These are phyloP conservation scores for Caenorhabditis sp. DNA, from an alignment of 2,888 invertebrate genomes.

Conservation along the genomic window DNA sequence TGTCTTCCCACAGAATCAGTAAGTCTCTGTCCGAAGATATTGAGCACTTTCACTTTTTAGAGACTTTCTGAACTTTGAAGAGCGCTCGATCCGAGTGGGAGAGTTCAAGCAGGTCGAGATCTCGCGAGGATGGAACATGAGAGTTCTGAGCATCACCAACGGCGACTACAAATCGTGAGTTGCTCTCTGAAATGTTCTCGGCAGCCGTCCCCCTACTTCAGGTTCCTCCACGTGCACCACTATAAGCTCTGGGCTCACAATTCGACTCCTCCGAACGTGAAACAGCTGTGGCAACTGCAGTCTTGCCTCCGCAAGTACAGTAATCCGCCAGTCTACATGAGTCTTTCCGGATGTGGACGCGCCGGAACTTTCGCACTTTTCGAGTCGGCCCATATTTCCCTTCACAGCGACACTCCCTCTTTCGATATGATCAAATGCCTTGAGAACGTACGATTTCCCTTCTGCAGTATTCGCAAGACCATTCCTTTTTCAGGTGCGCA, in stretches of 20 bases:
- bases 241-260: constrained; percentile 57
- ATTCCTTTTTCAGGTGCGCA: constrained; percentile 34
- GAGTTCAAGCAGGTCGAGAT: constrained; percentile 56
- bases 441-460: constrained; percentile 20
- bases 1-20: constrained; percentile 58
- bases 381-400: constrained; percentile 27
- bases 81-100: constrained; percentile 59
- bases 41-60: constrained; percentile 8
- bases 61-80: constrained; percentile 60
- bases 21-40: not conserved
- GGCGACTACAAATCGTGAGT: constrained; percentile 46
- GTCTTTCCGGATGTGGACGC: constrained; percentile 66
- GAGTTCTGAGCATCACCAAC: constrained; percentile 51
- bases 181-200: too few relatives aligned
- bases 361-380: constrained; percentile 68
- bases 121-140: constrained; percentile 50
- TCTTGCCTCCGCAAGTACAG: constrained; percentile 58
- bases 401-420: constrained; percentile 6
- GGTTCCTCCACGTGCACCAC: constrained; percentile 62
- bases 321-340: constrained; percentile 60
- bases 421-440: constrained; percentile 44
- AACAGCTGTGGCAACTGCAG: constrained; percentile 57
- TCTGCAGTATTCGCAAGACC: not conserved
- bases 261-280: constrained; percentile 32
- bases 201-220: constrained; percentile 18